phyloP scores from a whole-genome alignment of 2,113 vertebrate species.

The Labrus mixtus region DNA sequence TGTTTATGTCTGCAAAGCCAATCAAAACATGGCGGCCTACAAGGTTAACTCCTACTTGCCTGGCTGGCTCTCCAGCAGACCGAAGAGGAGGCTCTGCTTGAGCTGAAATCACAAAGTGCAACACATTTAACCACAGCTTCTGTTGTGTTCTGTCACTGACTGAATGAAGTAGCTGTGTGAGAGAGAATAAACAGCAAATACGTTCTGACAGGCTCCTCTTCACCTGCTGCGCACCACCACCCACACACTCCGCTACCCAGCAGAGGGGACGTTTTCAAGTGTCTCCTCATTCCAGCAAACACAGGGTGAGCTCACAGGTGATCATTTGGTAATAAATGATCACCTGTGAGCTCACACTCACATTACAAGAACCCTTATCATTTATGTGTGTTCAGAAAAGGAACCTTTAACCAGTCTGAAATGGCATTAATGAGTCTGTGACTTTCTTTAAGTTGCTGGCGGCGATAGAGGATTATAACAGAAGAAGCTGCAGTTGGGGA shows the following conservation, averaged over 20 bases:
- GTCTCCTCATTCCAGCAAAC: slow-evolving; percentile 30
- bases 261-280: slow-evolving; percentile 21
- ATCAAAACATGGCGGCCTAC: slow-evolving; percentile 79
- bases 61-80: slow-evolving; percentile 19
- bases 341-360: slow-evolving; percentile 31
- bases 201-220: slow-evolving; percentile 46
- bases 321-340: slow-evolving; percentile 52
- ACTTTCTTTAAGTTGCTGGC: too few species aligned
- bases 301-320: not conserved
- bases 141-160: slow-evolving; percentile 18
- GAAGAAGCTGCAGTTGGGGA: too few species aligned
- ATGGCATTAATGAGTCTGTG: slow-evolving; percentile 6
- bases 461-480: too few species aligned
- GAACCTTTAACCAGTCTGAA: slow-evolving; percentile 15
- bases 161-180: slow-evolving; percentile 46
- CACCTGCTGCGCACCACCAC: slow-evolving; percentile 52
- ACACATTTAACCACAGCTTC: slow-evolving; percentile 33
- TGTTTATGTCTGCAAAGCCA: slow-evolving; percentile 87
- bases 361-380: too few species aligned
- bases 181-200: slow-evolving; percentile 41
- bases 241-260: slow-evolving; percentile 12
- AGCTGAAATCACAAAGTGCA: slow-evolving; percentile 28
- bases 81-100: slow-evolving; percentile 41
- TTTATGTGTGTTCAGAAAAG: too few species aligned
- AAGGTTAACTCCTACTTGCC: slow-evolving; percentile 76